Evolutionary conservation across 1,140 invertebrate species (phyloP).

Genomic region (Galendromus occidentalis): DNA sequence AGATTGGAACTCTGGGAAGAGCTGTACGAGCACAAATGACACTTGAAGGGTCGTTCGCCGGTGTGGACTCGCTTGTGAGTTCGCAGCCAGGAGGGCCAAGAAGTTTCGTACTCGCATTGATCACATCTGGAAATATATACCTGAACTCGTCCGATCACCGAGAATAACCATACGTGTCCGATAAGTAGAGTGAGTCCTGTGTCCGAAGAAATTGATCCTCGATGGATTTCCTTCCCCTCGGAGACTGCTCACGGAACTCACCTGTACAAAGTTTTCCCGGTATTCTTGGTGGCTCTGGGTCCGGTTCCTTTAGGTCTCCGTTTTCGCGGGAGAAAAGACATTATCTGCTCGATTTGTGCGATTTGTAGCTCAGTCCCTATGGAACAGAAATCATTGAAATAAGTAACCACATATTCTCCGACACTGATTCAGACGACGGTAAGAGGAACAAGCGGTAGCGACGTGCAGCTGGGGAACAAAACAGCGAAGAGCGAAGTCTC

Average conservation of each 20-base stretch:
- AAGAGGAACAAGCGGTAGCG: too few species aligned
- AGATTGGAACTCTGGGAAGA: not conserved
- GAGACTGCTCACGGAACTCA: not conserved
- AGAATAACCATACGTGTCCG: too few species aligned
- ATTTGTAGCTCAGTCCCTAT: too few species aligned
- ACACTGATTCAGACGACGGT: too few species aligned
- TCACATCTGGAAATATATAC: not conserved
- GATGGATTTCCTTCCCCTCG: too few species aligned
- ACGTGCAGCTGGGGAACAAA: too few species aligned
- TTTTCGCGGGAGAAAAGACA: not conserved
- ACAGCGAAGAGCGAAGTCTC: too few species aligned
- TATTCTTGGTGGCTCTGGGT: not conserved
- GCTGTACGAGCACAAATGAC: not conserved
- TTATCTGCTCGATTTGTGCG: not conserved
- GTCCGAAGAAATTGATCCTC: too few species aligned
- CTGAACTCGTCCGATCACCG: too few species aligned
- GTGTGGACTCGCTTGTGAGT: conserved; percentile 1
- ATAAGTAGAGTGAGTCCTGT: too few species aligned
- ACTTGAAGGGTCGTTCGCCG: not conserved
- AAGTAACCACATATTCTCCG: too few species aligned
- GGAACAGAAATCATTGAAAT: too few species aligned
- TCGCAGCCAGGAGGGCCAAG: not conserved
- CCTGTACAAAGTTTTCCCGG: not conserved
- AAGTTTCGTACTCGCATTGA: not conserved
- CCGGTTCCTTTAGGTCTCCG: not conserved